Evolutionary conservation across 2,113 vertebrate species (phyloP), one percentile per base, ranked within the genome.

Genomic region (Azemiops feae): DNA sequence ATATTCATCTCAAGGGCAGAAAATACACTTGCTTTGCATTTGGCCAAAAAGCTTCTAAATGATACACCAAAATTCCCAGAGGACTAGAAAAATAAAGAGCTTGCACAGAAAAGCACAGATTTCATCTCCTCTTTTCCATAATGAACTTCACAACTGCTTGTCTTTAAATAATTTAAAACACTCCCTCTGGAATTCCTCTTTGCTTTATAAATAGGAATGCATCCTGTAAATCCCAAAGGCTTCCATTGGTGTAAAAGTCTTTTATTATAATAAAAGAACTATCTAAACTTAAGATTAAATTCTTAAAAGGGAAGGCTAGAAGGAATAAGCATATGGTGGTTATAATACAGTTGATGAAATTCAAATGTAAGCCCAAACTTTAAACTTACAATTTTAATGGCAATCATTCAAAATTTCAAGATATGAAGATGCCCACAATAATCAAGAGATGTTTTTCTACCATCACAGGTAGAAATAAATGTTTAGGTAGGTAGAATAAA

Each of bases 141-240:
- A 93, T 93, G 88, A 93, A 81, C 88, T 93, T 55, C 74, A 60
- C 69, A 92, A 92, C 54, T 50, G 88, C 55, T 89, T 90, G 57
- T 43, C 45, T 54, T 93, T 93, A 90, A 93, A 93, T 93, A 93
- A 93, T 93, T 90, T 90, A 93, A 90, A 55, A 85, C 27, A 55
- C 30, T 93, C 88, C 88, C 88, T 58, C 5, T 25, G 39, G 74
- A 23, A 12, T 60, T 58, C 74, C 74, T 34, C n/a, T 90, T 86
- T n/a, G 60, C 23, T 43, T 90, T 60, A 90, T 90, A 52, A 85
- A 25, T 45, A 86, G 87, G 2, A 86, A 34, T 23, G 3, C 22
- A 89, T 85, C 87, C 43, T 58, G 64, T 45, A 90, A 92, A 58
- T 50, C 45, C 10, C 10, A 30, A 93, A 23, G 8, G 43, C 52